Percentiles rank a stretch among this genome's conserved stretches.
Conservation (phyloP, 2,113 vertebrate genomes). For the Poeciliopsis occidentalis region DNA sequence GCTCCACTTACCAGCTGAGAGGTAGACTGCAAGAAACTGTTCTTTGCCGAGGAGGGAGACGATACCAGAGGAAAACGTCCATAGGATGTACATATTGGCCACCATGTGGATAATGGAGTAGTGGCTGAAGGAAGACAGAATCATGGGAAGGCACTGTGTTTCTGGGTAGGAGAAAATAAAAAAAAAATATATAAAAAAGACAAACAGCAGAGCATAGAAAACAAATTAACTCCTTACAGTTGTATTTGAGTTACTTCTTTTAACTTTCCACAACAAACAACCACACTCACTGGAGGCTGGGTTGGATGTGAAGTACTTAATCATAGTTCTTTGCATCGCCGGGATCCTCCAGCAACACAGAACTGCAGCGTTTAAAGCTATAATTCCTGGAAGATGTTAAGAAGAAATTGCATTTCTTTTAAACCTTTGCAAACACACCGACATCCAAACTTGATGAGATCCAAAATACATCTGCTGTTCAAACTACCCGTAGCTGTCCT, state of each 20-base stretch:
- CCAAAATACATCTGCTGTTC: neutral
- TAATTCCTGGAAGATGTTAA: constrained; percentile 84
- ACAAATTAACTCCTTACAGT: neutral
- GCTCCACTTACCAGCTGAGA: constrained; percentile 88
- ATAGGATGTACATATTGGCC: constrained; percentile 96
- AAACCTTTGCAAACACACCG: neutral
- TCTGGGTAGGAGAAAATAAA: constrained; percentile 68
- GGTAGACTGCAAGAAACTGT: constrained; percentile 93
- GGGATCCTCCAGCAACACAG: constrained; percentile 95
- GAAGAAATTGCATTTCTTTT: neutral
- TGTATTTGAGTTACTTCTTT: neutral
- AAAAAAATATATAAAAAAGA: neutral
- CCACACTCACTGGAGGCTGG: constrained; percentile 92
- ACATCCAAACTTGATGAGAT: neutral
- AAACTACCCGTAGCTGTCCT: constrained; percentile 87
- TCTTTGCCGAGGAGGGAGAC: constrained; percentile 91
- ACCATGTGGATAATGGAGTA: constrained; percentile 94
- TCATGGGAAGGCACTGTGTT: constrained; percentile 90
- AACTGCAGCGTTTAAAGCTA: constrained; percentile 88
- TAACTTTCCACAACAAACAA: neutral
- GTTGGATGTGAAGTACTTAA: constrained; percentile 94
- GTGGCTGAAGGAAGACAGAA: constrained; percentile 94
- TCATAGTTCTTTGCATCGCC: constrained; percentile 86
- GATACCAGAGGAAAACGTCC: constrained; percentile 94
- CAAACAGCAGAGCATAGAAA: neutral